These are phyloP conservation scores for Prostheceraeus crozeri DNA, from an alignment of 2,888 invertebrate genomes.

Conservation along the genomic window DNA sequence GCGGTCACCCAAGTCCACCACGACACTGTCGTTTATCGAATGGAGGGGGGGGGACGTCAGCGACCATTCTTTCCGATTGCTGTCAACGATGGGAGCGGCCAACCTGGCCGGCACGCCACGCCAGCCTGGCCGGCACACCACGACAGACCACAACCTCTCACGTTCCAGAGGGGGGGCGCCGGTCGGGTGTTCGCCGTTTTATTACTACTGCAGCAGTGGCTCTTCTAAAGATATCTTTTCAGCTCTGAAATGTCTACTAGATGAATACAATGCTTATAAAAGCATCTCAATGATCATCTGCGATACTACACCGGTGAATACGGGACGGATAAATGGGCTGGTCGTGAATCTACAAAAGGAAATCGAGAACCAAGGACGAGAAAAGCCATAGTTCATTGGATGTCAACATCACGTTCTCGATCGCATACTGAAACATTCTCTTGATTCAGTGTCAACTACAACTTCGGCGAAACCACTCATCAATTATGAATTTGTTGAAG, in stretches of 20 bases:
- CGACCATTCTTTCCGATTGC: too few relatives aligned
- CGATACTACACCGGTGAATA: conserved; percentile 3
- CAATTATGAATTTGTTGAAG: background rate
- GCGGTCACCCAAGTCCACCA: too few relatives aligned
- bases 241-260: background rate
- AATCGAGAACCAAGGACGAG: too few relatives aligned
- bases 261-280: background rate
- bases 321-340: conserved; percentile 2
- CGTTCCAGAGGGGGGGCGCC: too few relatives aligned
- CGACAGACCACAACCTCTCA: too few relatives aligned
- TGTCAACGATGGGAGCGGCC: too few relatives aligned
- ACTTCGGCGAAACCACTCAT: background rate
- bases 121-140: too few relatives aligned
- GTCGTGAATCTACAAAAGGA: background rate
- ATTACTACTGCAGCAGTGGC: too few relatives aligned
- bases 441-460: background rate
- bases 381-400: background rate
- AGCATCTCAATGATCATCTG: conserved; percentile 9
- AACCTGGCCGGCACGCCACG: too few relatives aligned
- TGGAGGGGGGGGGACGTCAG: too few relatives aligned
- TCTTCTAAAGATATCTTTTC: conserved; percentile 3
- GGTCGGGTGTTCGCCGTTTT: too few relatives aligned
- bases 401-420: conserved; percentile 12
- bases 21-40: too few relatives aligned
- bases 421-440: background rate